These are phyloP conservation scores for Meiosimyza decipiens DNA, from an alignment of 2,888 invertebrate genomes.

Conservation along the genomic window DNA sequence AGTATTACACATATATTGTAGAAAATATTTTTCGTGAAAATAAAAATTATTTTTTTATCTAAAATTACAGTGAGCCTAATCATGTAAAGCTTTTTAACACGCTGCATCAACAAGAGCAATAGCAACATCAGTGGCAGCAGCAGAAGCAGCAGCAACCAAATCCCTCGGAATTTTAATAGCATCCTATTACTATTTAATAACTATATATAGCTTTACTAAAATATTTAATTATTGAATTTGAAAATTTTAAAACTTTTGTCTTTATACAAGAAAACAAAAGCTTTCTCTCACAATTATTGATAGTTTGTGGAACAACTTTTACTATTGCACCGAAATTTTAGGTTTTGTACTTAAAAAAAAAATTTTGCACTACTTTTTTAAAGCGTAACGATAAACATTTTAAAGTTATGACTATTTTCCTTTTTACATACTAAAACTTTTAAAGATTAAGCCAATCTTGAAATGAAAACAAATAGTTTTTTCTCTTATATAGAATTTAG, in stretches of 20 bases:
- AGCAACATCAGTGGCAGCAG: neutral
- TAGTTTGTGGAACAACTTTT: constrained; percentile 19
- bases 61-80: constrained; percentile 37
- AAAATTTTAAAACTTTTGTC: neutral
- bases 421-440: too few relatives aligned
- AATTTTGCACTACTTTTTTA: constrained; percentile 26
- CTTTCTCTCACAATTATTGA: constrained; percentile 27
- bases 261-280: constrained; percentile 22
- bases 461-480: constrained; percentile 10
- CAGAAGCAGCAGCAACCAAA: neutral
- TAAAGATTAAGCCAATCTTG: too few relatives aligned
- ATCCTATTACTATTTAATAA: constrained; percentile 18
- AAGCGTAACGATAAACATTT: constrained; percentile 4
- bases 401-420: too few relatives aligned
- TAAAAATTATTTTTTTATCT: neutral
- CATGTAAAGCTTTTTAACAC: constrained; percentile 39
- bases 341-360: constrained; percentile 30
- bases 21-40: neutral
- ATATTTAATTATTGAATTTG: constrained; percentile 7
- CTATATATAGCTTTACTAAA: constrained; percentile 28
- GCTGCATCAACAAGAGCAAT: neutral
- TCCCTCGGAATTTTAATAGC: constrained; percentile 25
- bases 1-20: neutral
- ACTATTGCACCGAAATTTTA: constrained; percentile 9
- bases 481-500: constrained; percentile 38